Base-by-base conservation (phyloP, 2,888 invertebrate species). In the Cryptophagus acutangulus region DNA sequence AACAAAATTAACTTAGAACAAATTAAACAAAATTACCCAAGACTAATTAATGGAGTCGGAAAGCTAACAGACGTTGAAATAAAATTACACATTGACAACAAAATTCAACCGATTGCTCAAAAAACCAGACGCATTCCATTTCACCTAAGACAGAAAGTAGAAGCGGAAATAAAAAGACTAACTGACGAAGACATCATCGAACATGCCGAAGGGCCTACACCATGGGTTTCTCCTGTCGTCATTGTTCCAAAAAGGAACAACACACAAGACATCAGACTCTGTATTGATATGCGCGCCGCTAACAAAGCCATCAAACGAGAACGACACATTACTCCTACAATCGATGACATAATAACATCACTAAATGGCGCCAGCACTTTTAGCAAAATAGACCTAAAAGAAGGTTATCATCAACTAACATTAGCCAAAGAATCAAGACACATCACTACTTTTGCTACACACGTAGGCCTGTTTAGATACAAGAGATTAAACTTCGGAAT, bases 401-500 rank as follows among this genome's bases (percentile, higher is more conserved):
- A 56, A 9, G 65, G 59, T 1, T 66, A 59, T 41, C 64, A 67
- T 43, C 66, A 67, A 40, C 39, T 66, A 1, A 57, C 58, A 40
- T 41, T 66, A 8, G 38, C 53, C 10, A 45, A 49, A 16, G 45
- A 55, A 5, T 62, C 61, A 1, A 34, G 58, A 38, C 36, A 47
- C 10, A 55, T 66, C 4, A 66, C 65, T 15, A 65, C 62, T 3
- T 68, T 68, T 42, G 56, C 58, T 2, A 63, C 65, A 2, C 48
- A 49, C 14, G 49, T 48, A 13, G 66, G 65, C 0, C 31, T 68
- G 5, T 65, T 40, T 37, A 38, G 60, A 13, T 71, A 63, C 40
- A 70, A 67, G 42, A 15, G 66, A 18, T 36, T 63, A 4, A 52
- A 58, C 45, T 65, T 63, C 41, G 63, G 61, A 0, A 60, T 70